A percentile compares a stretch with the other conserved stretches of the same genome.
Evolutionary conservation across 2,113 vertebrate species (phyloP).

Genomic region (Ranitomeya imitator): DNA sequence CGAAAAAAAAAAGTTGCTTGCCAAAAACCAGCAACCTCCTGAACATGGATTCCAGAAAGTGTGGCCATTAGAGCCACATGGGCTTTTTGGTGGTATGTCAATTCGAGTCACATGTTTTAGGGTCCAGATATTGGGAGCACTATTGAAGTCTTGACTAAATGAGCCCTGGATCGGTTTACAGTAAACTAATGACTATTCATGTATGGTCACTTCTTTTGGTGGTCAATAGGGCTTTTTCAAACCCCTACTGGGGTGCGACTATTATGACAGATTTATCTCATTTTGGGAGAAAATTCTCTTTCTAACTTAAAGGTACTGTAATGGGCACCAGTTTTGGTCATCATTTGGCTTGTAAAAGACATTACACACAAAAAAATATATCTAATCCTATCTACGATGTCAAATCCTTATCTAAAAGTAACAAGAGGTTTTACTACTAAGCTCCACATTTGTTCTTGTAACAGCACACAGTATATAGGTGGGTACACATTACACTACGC

Average conservation of each 20-base stretch:
- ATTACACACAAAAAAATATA: conserved; percentile 16
- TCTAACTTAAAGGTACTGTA: background rate
- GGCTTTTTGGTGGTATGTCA: background rate
- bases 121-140: background rate
- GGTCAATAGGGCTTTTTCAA: background rate
- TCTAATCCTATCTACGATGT: conserved; percentile 28
- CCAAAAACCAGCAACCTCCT: no score
- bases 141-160: background rate
- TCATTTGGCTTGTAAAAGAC: conserved; percentile 35
- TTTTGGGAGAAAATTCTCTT: no score
- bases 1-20: no score
- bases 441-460: background rate
- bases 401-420: conserved; percentile 23
- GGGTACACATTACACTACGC: conserved; percentile 15
- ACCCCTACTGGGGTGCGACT: background rate
- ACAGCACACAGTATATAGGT: conserved; percentile 15
- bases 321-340: conserved; percentile 10
- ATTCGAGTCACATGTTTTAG: no score
- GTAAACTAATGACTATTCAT: background rate
- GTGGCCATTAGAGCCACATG: background rate
- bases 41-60: no score
- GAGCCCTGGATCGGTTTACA: background rate
- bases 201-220: background rate
- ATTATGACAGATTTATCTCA: background rate
- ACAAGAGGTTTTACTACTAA: background rate